phyloP scores from a whole-genome alignment of 2,888 invertebrate species.

The Stegana nigrithorax region DNA sequence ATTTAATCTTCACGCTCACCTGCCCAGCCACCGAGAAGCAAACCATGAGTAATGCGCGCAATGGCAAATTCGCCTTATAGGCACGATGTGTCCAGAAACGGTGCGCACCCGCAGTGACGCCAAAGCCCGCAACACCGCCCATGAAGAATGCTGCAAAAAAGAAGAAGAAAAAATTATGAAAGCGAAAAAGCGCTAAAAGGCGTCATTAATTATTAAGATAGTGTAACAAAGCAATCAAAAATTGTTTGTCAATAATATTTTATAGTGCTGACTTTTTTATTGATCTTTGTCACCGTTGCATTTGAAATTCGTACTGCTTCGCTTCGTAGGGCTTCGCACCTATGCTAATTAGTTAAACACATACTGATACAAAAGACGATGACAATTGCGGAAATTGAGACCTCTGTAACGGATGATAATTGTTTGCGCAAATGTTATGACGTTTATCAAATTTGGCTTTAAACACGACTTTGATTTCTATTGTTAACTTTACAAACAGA shows the following conservation, averaged over 20 bases:
- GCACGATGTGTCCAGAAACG: constrained; percentile 77
- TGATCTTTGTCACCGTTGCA: background rate
- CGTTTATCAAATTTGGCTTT: no score
- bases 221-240: no score
- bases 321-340: background rate
- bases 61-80: constrained; percentile 75
- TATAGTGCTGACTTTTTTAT: background rate
- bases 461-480: no score
- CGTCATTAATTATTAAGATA: no score
- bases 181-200: constrained; percentile 6
- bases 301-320: no score
- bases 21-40: constrained; percentile 77
- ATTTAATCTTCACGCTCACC: constrained; percentile 72
- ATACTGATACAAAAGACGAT: no score
- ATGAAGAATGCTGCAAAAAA: constrained; percentile 70
- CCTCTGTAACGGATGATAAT: constrained; percentile 46
- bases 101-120: constrained; percentile 79
- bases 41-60: constrained; percentile 73
- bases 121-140: constrained; percentile 74
- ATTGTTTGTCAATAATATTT: constrained; percentile 22
- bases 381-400: constrained; percentile 50
- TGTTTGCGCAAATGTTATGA: constrained; percentile 36
- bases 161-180: background rate
- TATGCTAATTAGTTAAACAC: constrained; percentile 17
- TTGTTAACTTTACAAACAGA: no score